Conservation (phyloP, 2,113 vertebrate genomes). For the Odontophorus gujanensis region DNA sequence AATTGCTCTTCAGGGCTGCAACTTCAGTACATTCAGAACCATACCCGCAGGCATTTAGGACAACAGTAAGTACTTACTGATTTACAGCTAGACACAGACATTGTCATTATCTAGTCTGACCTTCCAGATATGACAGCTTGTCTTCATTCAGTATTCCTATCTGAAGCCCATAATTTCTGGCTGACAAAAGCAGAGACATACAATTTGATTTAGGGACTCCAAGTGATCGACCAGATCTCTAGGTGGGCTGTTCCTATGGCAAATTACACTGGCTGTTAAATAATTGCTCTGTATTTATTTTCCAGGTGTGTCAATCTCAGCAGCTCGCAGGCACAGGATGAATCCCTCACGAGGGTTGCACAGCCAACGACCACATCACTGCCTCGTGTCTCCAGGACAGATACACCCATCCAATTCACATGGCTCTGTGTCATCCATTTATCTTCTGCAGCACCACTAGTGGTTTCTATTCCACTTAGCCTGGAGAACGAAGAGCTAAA, state of each 20-base stretch:
- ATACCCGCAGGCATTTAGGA: not conserved
- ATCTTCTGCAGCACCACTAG: not conserved
- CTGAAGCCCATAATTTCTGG: not conserved
- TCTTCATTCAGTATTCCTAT: not conserved
- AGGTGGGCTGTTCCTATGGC: not conserved
- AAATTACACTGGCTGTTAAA: not conserved
- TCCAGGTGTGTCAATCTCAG: not conserved
- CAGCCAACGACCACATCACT: no score
- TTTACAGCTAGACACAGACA: not conserved
- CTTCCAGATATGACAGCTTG: not conserved
- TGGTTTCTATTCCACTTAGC: not conserved
- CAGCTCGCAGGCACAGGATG: not conserved
- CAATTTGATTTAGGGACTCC: not conserved
- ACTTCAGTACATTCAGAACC: not conserved
- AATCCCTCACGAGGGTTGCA: not conserved
- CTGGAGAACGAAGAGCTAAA: not conserved
- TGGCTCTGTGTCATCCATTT: not conserved
- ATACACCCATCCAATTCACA: no score
- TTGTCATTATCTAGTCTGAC: not conserved
- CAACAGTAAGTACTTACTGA: not conserved
- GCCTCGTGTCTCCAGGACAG: rapidly evolving
- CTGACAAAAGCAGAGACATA: not conserved
- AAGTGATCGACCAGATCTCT: not conserved
- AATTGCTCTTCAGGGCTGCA: not conserved
- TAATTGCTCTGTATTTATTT: not conserved